A percentile compares a stretch with the other conserved stretches of the same genome.
Evolutionary conservation across 2,113 vertebrate species (phyloP).

Genomic region (Apteryx owenii): DNA sequence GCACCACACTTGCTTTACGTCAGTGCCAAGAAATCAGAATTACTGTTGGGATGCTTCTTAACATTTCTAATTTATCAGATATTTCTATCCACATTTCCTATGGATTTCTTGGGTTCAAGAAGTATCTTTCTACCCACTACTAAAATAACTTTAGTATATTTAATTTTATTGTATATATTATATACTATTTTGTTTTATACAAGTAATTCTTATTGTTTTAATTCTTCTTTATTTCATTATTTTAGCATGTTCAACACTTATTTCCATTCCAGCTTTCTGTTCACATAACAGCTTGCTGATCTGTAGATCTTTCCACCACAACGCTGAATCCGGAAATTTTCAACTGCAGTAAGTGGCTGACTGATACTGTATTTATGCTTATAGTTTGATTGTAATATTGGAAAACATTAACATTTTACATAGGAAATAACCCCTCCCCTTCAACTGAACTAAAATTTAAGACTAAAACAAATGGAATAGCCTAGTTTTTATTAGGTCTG

Average conservation of each 20-base stretch:
- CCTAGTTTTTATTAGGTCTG: background rate
- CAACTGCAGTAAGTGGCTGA: background rate
- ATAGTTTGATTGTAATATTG: background rate
- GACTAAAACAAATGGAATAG: background rate
- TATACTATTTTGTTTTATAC: background rate
- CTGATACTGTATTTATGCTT: background rate
- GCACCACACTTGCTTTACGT: background rate
- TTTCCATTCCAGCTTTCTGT: background rate
- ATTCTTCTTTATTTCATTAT: background rate
- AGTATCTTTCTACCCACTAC: background rate
- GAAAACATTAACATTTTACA: background rate
- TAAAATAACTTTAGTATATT: background rate
- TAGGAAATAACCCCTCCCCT: background rate
- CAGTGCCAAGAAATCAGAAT: background rate
- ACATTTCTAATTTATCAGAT: conserved; percentile 10
- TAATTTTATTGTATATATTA: background rate
- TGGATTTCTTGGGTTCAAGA: background rate
- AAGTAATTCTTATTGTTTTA: background rate
- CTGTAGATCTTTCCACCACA: background rate
- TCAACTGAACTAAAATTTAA: background rate
- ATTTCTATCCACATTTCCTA: background rate
- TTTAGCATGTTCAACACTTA: background rate
- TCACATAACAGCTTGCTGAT: background rate
- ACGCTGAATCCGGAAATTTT: background rate
- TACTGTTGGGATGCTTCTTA: background rate